A percentile compares a stretch with the other conserved stretches of the same genome.
Conservation (phyloP, 2,113 vertebrate species). For the Piprites chloris region DNA sequence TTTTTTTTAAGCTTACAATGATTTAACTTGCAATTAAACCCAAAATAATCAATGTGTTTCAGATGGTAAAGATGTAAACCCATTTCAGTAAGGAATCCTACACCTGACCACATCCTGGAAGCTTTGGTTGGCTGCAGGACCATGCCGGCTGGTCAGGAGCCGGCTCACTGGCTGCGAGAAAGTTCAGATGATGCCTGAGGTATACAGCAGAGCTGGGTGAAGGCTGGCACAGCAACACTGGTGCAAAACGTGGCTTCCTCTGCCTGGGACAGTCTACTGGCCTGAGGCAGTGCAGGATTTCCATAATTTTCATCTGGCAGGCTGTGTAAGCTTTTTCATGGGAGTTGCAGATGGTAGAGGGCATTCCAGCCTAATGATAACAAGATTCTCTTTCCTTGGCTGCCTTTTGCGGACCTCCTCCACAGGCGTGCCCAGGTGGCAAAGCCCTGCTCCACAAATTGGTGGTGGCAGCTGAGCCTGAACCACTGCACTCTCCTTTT, state of each 20-base stretch:
- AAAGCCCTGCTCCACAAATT: background rate
- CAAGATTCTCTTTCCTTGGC: background rate
- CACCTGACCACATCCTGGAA: background rate
- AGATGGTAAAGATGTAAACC: background rate
- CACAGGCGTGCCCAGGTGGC: background rate
- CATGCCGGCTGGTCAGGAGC: background rate
- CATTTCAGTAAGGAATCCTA: background rate
- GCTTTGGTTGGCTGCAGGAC: background rate
- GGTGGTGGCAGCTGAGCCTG: background rate
- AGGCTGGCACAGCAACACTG: background rate
- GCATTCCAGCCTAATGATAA: background rate
- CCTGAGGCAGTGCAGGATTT: background rate
- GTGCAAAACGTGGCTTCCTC: background rate
- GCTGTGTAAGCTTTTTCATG: background rate
- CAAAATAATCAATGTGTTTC: background rate
- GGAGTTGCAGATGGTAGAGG: background rate
- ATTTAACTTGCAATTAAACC: background rate
- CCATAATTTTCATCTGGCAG: background rate
- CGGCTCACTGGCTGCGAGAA: fast-evolving
- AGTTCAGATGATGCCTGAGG: background rate
- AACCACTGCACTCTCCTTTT: fast-evolving
- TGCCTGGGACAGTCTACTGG: background rate
- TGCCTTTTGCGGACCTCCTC: background rate
- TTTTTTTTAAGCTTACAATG: background rate
- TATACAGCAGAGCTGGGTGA: background rate